These are phyloP conservation scores for Reticulitermes speratus DNA, from an alignment of 1,140 invertebrate species.

Conservation along the genomic window DNA sequence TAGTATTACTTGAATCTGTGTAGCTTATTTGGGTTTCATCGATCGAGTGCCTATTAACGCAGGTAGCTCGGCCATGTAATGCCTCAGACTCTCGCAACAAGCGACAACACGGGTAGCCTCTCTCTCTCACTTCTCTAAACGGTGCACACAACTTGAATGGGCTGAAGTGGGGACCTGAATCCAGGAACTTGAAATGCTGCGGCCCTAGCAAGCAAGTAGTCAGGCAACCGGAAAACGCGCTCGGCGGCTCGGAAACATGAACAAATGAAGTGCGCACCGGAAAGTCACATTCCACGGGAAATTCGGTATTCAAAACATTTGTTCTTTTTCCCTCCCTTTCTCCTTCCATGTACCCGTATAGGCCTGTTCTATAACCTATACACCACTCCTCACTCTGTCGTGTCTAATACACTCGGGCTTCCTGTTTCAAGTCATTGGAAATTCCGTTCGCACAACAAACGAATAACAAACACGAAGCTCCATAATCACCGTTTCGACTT, in stretches of 20 bases:
- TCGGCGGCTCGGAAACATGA: conserved; percentile 22
- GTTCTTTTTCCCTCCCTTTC: neutral
- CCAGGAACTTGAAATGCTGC: neutral
- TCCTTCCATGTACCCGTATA: neutral
- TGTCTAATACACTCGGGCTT: neutral
- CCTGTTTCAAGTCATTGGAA: conserved; percentile 15
- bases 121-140: neutral
- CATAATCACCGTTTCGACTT: neutral
- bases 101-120: no score
- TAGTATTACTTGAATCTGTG: no score
- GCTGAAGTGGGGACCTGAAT: neutral
- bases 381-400: neutral
- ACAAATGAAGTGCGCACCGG: conserved; percentile 28
- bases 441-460: conserved; percentile 20
- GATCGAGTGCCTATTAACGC: neutral
- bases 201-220: neutral
- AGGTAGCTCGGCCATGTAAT: neutral
- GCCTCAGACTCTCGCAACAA: neutral
- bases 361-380: neutral
- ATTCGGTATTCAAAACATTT: conserved; percentile 29
- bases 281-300: conserved; percentile 22
- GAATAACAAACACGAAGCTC: conserved; percentile 7
- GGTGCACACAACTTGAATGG: neutral
- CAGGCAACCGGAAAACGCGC: conserved; percentile 24
- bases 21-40: no score